Evolutionary conservation across 2,888 invertebrate species (phyloP).

Genomic region (Griposia aprilina): DNA sequence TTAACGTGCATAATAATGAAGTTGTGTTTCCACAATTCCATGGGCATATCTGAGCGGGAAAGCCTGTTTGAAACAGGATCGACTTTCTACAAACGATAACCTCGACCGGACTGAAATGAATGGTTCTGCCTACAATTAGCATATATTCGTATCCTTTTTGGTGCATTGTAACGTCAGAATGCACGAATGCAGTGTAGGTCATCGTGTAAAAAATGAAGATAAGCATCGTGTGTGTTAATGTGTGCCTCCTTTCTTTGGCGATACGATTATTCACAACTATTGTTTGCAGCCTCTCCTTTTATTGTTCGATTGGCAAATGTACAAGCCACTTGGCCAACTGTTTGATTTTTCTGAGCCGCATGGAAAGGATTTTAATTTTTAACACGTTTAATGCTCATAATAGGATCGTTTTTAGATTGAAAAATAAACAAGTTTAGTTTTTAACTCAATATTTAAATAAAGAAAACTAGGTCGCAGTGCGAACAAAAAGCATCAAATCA

Average conservation of each 20-base stretch:
- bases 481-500: conserved; percentile 11
- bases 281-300: conserved; percentile 44
- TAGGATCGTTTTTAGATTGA: neutral
- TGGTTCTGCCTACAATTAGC: conserved; percentile 35
- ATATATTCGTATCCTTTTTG: conserved; percentile 39
- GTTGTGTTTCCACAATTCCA: conserved; percentile 37
- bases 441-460: conserved; percentile 8
- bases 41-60: conserved; percentile 48
- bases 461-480: conserved; percentile 17
- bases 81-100: conserved; percentile 61
- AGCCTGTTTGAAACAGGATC: conserved; percentile 61
- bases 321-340: conserved; percentile 24
- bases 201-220: conserved; percentile 43
- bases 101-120: conserved; percentile 33
- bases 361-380: conserved; percentile 13
- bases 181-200: conserved; percentile 40
- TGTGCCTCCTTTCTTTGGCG: conserved; percentile 32
- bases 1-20: conserved; percentile 34
- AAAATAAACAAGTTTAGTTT: neutral
- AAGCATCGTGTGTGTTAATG: conserved; percentile 43
- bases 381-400: neutral
- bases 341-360: conserved; percentile 10
- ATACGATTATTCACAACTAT: conserved; percentile 53
- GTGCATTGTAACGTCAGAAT: conserved; percentile 44
- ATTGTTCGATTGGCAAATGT: conserved; percentile 18